Evolutionary conservation across 2,797 vertebrate genomes (phyloP).

Genomic region (Rhabdomys pumilio): DNA sequence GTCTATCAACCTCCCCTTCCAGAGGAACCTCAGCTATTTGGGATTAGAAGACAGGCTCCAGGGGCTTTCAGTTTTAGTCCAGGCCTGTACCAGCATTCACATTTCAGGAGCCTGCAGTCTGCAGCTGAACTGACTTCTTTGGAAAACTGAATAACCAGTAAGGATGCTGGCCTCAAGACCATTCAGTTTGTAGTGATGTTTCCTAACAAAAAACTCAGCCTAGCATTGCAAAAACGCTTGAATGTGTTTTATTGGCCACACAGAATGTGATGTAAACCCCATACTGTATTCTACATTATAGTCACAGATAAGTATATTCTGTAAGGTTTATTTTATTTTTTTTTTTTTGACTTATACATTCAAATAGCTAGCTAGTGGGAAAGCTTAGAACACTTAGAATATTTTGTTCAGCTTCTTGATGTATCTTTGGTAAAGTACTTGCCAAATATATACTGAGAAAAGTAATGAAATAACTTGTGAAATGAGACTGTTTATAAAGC

Average conservation of each 20-base stretch:
- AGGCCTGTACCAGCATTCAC: background rate
- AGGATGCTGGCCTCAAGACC: background rate
- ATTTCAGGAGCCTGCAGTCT: background rate
- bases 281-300: background rate
- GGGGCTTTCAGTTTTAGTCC: background rate
- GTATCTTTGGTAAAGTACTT: slow-evolving; percentile 66
- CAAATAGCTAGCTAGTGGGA: background rate
- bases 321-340: background rate
- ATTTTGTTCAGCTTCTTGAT: slow-evolving; percentile 7
- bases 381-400: background rate
- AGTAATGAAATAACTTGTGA: background rate
- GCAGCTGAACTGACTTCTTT: slow-evolving; percentile 15
- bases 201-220: slow-evolving; percentile 10
- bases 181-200: background rate
- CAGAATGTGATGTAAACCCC: slow-evolving; percentile 2
- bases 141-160: background rate
- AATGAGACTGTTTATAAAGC: slow-evolving; percentile 29
- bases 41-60: background rate
- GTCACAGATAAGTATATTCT: background rate
- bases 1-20: background rate
- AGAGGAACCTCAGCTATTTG: slow-evolving; percentile 15
- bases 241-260: background rate
- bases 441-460: slow-evolving; percentile 47
- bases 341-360: background rate
- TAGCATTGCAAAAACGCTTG: background rate